Conservation (phyloP, 2,797 vertebrate species). For the Amphiprion clarkii region DNA sequence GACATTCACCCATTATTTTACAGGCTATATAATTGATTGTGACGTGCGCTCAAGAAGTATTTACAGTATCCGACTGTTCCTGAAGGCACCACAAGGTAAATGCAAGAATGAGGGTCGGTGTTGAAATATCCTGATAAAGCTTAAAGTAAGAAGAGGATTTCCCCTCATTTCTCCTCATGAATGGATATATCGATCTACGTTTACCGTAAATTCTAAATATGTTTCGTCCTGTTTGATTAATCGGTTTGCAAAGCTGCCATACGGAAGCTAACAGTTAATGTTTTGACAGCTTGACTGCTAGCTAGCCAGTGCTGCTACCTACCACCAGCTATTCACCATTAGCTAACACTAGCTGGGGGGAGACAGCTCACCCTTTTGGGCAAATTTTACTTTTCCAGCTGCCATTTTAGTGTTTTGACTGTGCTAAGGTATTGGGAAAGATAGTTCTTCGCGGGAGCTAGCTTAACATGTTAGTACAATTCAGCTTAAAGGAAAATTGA, state of each 20-base stretch:
- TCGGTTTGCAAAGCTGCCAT: neutral
- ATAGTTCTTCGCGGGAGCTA: neutral
- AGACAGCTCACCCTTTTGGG: neutral
- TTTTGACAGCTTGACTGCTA: conserved; percentile 68
- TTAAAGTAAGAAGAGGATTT: conserved; percentile 46
- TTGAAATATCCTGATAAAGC: conserved; percentile 47
- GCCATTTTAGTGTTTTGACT: neutral
- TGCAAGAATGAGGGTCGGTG: conserved; percentile 44
- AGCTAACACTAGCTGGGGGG: conserved; percentile 30
- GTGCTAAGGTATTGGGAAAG: neutral
- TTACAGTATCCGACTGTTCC: neutral
- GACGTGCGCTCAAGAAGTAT: fast-evolving
- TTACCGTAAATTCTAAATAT: conserved; percentile 55
- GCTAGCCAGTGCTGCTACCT: conserved; percentile 36
- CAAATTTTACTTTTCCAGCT: neutral
- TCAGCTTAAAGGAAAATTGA: neutral
- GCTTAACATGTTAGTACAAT: neutral
- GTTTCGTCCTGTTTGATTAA: conserved; percentile 1
- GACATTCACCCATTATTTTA: neutral
- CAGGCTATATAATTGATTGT: neutral
- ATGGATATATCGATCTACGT: conserved; percentile 58
- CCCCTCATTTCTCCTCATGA: conserved; percentile 43
- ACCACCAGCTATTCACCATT: conserved; percentile 37
- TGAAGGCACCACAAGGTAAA: conserved; percentile 64
- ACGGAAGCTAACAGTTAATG: conserved; percentile 46